Conservation (phyloP, 2,888 invertebrate genomes). For the Dasysyrphus tricinctus region DNA sequence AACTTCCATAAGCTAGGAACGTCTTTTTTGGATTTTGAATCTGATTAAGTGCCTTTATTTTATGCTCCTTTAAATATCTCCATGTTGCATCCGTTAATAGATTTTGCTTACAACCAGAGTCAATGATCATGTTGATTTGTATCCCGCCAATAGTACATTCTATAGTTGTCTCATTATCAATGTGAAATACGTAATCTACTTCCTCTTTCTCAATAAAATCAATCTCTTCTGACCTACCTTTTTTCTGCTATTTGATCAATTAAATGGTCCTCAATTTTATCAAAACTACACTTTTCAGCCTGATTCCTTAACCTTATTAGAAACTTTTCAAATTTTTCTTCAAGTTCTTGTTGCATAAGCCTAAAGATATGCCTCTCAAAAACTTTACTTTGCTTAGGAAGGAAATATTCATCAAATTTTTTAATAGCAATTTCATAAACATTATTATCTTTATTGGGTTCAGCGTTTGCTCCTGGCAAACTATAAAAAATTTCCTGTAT, state of each 20-base stretch:
- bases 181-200: conserved; percentile 47
- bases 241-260: conserved; percentile 77
- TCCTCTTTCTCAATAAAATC: conserved; percentile 46
- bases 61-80: conserved; percentile 31
- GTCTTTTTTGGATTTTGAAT: conserved; percentile 40
- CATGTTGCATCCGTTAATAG: conserved; percentile 38
- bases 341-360: conserved; percentile 76
- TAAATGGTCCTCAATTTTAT: conserved; percentile 76
- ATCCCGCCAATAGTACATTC: conserved; percentile 36
- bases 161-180: conserved; percentile 41
- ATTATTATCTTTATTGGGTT: conserved; percentile 83
- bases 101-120: conserved; percentile 38
- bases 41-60: conserved; percentile 22
- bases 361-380: conserved; percentile 79
- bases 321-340: conserved; percentile 78
- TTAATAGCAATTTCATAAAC: conserved; percentile 85
- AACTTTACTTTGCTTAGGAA: conserved; percentile 77
- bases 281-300: conserved; percentile 78
- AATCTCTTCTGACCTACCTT: conserved; percentile 67
- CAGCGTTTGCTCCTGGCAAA: conserved; percentile 36
- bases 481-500: conserved; percentile 49
- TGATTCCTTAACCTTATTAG: conserved; percentile 78
- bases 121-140: conserved; percentile 38
- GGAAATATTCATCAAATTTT: conserved; percentile 78
- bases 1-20: no score